phyloP scores from a whole-genome alignment of 1,140 invertebrate species.

The Drosophila repletoides region DNA sequence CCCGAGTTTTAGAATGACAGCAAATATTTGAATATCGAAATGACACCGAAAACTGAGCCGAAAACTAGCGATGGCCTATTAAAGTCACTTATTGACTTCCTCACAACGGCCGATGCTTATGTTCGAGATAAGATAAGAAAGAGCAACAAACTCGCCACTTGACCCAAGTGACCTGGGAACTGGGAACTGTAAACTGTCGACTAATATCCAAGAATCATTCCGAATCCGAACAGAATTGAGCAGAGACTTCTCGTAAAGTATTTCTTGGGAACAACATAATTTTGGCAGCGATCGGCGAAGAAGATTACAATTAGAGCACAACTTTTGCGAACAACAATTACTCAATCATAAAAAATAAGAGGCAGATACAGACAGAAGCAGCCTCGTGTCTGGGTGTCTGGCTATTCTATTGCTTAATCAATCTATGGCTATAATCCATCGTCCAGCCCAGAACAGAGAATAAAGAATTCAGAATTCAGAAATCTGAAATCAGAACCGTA shows the following conservation, averaged over 20 bases:
- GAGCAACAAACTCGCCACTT: slow-evolving; percentile 61
- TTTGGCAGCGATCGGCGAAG: slow-evolving; percentile 56
- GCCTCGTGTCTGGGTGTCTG: slow-evolving; percentile 4
- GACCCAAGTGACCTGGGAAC: slow-evolving; percentile 9
- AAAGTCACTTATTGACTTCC: slow-evolving; percentile 47
- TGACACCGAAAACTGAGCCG: slow-evolving; percentile 61
- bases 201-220: too few relatives aligned
- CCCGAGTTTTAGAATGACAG: slow-evolving; percentile 51
- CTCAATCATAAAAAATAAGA: slow-evolving; percentile 41
- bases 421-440: slow-evolving; percentile 42
- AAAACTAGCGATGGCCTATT: slow-evolving; percentile 46
- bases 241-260: slow-evolving; percentile 25
- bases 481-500: slow-evolving; percentile 7
- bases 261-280: slow-evolving; percentile 49
- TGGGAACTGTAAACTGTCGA: slow-evolving; percentile 17
- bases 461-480: slow-evolving; percentile 21
- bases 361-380: background rate
- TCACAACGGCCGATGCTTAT: slow-evolving; percentile 47
- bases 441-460: background rate
- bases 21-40: slow-evolving; percentile 66
- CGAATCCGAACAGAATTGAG: slow-evolving; percentile 22
- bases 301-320: slow-evolving; percentile 68
- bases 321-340: slow-evolving; percentile 50
- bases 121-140: slow-evolving; percentile 48
- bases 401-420: slow-evolving; percentile 48